Conservation (phyloP, 2,797 vertebrate genomes). For the Pteronotus mesoamericanus region DNA sequence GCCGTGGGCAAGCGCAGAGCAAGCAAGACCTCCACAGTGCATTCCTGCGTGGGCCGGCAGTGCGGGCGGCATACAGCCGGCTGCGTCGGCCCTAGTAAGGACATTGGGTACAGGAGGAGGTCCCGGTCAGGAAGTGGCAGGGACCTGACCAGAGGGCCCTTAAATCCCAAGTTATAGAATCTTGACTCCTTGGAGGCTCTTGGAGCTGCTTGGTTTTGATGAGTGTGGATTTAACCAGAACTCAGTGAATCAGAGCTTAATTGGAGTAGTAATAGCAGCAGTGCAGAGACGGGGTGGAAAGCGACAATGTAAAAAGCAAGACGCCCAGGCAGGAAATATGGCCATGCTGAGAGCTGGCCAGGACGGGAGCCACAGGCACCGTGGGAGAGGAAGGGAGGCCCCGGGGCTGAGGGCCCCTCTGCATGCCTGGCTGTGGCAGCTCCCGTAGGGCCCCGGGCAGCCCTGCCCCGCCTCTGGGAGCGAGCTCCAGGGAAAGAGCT, state of each 20-base stretch:
- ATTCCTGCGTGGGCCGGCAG: background rate
- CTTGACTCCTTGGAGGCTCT: background rate
- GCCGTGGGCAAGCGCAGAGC: accelerated
- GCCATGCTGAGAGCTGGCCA: background rate
- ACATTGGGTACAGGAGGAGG: background rate
- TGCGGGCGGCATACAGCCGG: background rate
- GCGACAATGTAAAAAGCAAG: background rate
- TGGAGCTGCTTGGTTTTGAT: background rate
- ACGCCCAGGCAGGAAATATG: background rate
- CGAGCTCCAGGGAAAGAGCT: background rate
- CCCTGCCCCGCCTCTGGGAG: background rate
- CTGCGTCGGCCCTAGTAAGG: background rate
- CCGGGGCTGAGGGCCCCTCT: background rate
- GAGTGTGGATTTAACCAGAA: background rate
- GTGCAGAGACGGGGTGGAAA: background rate
- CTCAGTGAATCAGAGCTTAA: background rate
- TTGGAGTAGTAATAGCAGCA: background rate
- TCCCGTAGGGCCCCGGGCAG: background rate
- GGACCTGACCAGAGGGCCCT: background rate
- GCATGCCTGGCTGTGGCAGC: background rate
- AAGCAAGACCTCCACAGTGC: background rate
- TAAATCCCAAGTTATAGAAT: background rate
- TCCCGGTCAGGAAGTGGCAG: background rate
- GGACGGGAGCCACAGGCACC: background rate
- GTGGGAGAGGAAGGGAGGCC: too few relatives aligned